phyloP scores from a whole-genome alignment of 2,888 invertebrate genomes.

The Orchesellides sinensis region DNA sequence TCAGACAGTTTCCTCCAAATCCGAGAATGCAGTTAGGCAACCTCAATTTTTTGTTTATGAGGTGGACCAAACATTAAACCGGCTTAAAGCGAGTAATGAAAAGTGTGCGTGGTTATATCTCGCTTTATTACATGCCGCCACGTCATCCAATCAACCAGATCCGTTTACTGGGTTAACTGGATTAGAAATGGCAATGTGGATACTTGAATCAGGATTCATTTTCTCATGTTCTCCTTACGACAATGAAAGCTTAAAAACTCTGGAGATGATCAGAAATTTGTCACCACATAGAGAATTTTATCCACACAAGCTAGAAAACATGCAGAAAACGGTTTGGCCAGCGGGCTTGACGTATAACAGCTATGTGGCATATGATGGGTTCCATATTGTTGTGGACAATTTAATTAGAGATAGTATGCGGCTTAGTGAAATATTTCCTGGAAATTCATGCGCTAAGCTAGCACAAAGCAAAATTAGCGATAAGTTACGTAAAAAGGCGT shows the following conservation, averaged over 20 bases:
- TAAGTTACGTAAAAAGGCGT: not conserved
- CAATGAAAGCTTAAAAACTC: constrained; percentile 10
- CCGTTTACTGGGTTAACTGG: constrained; percentile 63
- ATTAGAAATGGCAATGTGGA: constrained; percentile 61
- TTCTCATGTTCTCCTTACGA: constrained; percentile 64
- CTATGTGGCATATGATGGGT: constrained; percentile 42
- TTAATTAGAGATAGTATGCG: constrained; percentile 7
- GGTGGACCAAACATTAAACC: constrained; percentile 26
- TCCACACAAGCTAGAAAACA: constrained; percentile 34
- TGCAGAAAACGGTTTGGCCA: constrained; percentile 43
- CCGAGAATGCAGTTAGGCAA: not conserved
- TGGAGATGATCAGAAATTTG: constrained; percentile 25
- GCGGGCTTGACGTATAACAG: not conserved
- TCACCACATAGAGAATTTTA: constrained; percentile 52
- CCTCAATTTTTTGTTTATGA: constrained; percentile 46
- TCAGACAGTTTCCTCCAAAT: not conserved
- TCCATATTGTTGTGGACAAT: not conserved
- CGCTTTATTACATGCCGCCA: constrained; percentile 55
- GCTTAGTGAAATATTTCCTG: not conserved
- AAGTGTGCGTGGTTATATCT: constrained; percentile 63
- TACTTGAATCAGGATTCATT: constrained; percentile 48
- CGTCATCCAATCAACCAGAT: constrained; percentile 56
- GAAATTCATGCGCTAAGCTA: not conserved
- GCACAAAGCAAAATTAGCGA: not conserved
- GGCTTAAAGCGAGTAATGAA: constrained; percentile 49